Conservation (phyloP, 2,113 vertebrate genomes). For the Odocoileus hemionus region DNA sequence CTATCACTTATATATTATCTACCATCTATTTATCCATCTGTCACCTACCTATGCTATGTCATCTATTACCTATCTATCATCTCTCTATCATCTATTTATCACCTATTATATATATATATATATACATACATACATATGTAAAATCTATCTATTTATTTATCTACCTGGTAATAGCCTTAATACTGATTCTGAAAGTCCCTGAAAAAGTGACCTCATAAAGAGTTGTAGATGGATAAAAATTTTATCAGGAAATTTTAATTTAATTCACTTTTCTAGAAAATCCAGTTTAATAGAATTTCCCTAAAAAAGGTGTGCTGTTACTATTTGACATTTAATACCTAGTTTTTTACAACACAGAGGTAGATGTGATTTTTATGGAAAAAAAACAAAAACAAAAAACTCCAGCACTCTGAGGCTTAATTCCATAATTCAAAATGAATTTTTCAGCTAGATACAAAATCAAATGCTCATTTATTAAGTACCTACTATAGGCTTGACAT, state of each 20-base stretch:
- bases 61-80: neutral
- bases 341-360: neutral
- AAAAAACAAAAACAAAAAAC: neutral
- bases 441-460: neutral
- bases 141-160: neutral
- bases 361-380: neutral
- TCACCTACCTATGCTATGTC: neutral
- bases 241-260: constrained; percentile 27
- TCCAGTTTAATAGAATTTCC: constrained; percentile 19
- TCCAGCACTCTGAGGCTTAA: neutral
- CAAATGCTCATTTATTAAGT: constrained; percentile 37
- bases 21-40: neutral
- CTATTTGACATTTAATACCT: constrained; percentile 5
- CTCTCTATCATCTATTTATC: neutral
- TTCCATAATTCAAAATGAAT: constrained; percentile 40
- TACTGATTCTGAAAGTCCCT: neutral
- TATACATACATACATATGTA: neutral
- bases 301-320: neutral
- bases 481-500: neutral
- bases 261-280: constrained; percentile 14
- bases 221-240: neutral
- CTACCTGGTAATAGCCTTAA: neutral
- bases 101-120: neutral
- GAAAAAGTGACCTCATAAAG: neutral
- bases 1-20: neutral